phyloP scores from a whole-genome alignment of 2,113 vertebrate genomes.

The Serilophus lunatus region DNA sequence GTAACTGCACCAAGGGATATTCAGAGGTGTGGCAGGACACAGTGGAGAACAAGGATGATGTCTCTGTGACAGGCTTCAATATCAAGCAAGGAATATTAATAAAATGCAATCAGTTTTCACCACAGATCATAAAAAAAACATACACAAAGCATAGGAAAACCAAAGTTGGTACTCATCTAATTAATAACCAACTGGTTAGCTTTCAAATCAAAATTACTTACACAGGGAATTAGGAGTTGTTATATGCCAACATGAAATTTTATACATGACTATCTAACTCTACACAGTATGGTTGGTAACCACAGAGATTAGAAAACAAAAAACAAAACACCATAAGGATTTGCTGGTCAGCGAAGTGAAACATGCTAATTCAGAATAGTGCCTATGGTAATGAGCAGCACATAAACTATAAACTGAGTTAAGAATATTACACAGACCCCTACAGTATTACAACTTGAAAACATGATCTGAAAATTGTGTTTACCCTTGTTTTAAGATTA shows the following conservation, averaged over 20 bases:
- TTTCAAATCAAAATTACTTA: neutral
- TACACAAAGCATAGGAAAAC: neutral
- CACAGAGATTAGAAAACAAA: fast-evolving
- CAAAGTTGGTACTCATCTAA: neutral
- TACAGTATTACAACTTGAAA: neutral
- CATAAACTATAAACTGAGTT: neutral
- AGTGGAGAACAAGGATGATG: neutral
- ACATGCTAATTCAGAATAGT: neutral
- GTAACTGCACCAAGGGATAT: too few species aligned
- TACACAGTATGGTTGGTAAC: neutral
- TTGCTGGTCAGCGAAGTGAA: neutral
- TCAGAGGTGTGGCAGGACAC: fast-evolving
- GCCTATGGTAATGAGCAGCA: neutral
- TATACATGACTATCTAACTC: neutral
- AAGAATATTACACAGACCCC: neutral
- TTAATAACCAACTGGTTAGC: neutral
- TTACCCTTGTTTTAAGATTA: neutral
- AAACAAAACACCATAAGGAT: neutral
- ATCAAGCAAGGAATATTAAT: neutral
- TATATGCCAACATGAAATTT: neutral
- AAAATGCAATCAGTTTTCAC: neutral
- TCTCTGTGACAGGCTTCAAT: neutral
- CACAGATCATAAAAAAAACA: neutral
- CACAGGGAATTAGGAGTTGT: neutral
- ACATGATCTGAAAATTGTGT: neutral